Conservation (phyloP, 2,113 vertebrate species). For the Telmatochromis sp. region DNA sequence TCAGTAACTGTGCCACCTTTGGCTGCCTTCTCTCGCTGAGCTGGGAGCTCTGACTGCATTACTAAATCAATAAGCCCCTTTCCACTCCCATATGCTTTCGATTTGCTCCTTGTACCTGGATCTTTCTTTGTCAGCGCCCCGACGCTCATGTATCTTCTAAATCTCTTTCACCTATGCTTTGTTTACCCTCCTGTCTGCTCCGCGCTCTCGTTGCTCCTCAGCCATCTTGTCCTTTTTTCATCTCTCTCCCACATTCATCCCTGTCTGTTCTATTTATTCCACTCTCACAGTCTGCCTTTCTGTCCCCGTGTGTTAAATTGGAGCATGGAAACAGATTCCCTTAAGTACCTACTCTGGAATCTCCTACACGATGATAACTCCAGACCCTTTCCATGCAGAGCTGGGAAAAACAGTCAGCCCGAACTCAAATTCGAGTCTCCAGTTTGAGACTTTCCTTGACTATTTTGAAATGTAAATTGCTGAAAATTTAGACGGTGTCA, state of each 20-base stretch:
- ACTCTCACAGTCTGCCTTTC: conserved; percentile 5
- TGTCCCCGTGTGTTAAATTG: conserved; percentile 10
- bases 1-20: conserved; percentile 43
- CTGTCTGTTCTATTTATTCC: conserved; percentile 39
- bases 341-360: conserved; percentile 56
- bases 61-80: conserved; percentile 10
- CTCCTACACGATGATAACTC: conserved; percentile 40
- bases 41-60: conserved; percentile 20
- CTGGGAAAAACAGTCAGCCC: conserved; percentile 34
- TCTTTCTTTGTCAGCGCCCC: background rate
- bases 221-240: background rate
- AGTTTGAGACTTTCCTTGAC: background rate
- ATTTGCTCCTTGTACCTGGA: background rate
- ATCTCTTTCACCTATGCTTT: conserved; percentile 32
- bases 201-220: background rate
- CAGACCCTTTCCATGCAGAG: conserved; percentile 49
- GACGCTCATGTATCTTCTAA: background rate
- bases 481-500: conserved; percentile 7
- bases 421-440: background rate
- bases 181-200: conserved; percentile 35
- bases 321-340: conserved; percentile 54
- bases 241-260: conserved; percentile 2
- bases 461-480: conserved; percentile 37
- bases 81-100: background rate
- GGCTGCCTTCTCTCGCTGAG: conserved; percentile 24